Base-by-base conservation (phyloP, 2,113 vertebrate species). In the Recurvirostra avosetta region DNA sequence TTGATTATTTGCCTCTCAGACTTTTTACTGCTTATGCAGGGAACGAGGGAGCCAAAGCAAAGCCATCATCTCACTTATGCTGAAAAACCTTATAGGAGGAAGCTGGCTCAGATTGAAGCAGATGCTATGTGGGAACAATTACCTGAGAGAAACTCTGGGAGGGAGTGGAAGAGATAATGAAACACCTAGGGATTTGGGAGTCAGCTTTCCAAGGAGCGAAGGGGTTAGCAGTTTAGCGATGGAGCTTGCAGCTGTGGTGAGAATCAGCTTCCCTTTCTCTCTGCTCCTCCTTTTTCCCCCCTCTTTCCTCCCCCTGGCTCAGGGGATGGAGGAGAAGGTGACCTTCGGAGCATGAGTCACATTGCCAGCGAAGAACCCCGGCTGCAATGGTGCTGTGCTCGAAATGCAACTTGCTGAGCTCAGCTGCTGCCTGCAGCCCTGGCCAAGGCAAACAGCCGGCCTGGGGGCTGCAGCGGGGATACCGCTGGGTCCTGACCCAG, bases 121-220 rank as follows among this genome's bases (percentile, higher is more conserved):
- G 95, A 96, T 97, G 94, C 95, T 95, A 70, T 97, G 94, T 94
- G 96, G 95, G 95, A 97, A 95, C 96, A 97, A 96, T 96, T 97
- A 97, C 97, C 96, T 96, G 96, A 96, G 95, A 95, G 91, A 79
- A 96, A 90, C 59, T 85, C 82, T 43, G 94, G 76, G 92, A 96
- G 87, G 80, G 92, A 93, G 73, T 86, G 92, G 86, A 94, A 78
- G 92, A 96, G 96, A 96, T 96, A 94, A 97, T 97, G 95, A 97
- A 97, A 96, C 94, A 94, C 96, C 96, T 77, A 86, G 96, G 95
- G 96, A 96, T 97, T 97, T 97, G 92, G 92, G 86, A 95, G 86
- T 94, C 92, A 96, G 93, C 91, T 91, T 97, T 95, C 92, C 70
- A 85, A 88, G 88, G 90, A 95, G 92, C 81, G 74, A 43, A 82